phyloP scores from a whole-genome alignment of 2,113 vertebrate species.

The Grammomys dolichurus region DNA sequence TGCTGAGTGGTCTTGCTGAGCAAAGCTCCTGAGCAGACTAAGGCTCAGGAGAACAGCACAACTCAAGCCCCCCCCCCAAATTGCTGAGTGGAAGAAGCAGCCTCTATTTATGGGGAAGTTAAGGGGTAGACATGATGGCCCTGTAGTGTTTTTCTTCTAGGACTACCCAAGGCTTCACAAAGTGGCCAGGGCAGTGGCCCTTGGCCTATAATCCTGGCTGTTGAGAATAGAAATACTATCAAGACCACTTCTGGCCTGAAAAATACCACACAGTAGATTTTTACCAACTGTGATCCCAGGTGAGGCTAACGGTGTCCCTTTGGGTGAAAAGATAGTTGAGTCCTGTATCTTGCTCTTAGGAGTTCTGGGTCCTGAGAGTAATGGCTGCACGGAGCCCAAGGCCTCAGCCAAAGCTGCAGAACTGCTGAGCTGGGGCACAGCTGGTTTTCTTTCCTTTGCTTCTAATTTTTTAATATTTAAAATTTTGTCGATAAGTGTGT shows the following conservation, averaged over 20 bases:
- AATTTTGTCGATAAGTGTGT: not conserved
- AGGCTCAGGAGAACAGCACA: not conserved
- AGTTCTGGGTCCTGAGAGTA: constrained; percentile 69
- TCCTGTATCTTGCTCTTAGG: not conserved
- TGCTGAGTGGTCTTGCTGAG: not conserved
- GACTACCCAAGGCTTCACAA: not conserved
- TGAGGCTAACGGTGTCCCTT: not conserved
- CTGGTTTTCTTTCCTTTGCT: not conserved
- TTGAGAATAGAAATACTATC: rapidly evolving
- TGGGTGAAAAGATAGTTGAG: not conserved
- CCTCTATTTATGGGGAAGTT: not conserved
- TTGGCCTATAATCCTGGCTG: not conserved
- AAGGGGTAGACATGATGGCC: not conserved
- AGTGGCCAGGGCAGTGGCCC: not conserved
- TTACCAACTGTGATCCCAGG: not conserved
- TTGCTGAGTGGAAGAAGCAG: not conserved
- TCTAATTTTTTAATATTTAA: not conserved
- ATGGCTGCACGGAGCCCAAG: constrained; percentile 64
- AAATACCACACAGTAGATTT: not conserved
- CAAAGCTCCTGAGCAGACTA: not conserved
- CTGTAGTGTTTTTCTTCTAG: not conserved
- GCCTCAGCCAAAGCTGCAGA: constrained; percentile 70
- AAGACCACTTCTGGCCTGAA: not conserved
- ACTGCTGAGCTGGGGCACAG: constrained; percentile 67
- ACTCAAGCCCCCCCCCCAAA: not conserved